These are phyloP conservation scores for Papilio polytes DNA, from an alignment of 1,140 invertebrate species.

Conservation along the genomic window DNA sequence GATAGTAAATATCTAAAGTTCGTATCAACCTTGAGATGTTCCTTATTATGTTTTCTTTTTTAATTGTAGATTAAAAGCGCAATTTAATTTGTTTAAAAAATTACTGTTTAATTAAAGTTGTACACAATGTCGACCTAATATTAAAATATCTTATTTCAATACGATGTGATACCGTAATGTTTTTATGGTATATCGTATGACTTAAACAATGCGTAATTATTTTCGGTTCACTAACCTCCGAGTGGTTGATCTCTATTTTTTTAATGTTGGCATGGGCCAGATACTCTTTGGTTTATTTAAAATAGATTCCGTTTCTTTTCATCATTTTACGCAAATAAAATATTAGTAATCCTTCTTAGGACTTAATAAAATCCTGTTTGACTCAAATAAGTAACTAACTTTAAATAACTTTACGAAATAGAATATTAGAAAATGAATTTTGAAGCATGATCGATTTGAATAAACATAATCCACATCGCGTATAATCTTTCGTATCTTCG, in stretches of 20 bases:
- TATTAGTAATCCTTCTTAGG: no score
- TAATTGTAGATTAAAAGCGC: no score
- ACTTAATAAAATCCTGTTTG: no score
- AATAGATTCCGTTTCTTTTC: background rate
- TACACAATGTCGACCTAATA: background rate
- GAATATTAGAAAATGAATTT: background rate
- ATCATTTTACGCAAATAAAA: no score
- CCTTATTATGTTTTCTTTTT: background rate
- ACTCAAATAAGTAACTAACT: no score
- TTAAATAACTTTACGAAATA: background rate
- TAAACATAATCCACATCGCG: background rate
- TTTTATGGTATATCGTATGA: background rate
- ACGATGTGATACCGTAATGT: background rate
- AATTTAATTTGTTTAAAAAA: no score
- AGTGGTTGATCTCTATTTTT: background rate
- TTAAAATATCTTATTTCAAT: background rate
- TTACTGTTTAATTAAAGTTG: background rate
- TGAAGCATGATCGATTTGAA: background rate
- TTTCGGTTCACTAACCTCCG: background rate
- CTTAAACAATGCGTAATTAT: background rate
- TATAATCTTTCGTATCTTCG: conserved; percentile 3
- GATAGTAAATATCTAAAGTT: background rate
- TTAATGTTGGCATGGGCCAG: background rate
- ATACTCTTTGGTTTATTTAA: background rate
- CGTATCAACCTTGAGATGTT: background rate